A percentile compares a stretch with the other conserved stretches of the same genome.
These are phyloP conservation scores for Sphenopsis melanotis DNA, from an alignment of 2,797 vertebrate genomes.

Conservation along the genomic window DNA sequence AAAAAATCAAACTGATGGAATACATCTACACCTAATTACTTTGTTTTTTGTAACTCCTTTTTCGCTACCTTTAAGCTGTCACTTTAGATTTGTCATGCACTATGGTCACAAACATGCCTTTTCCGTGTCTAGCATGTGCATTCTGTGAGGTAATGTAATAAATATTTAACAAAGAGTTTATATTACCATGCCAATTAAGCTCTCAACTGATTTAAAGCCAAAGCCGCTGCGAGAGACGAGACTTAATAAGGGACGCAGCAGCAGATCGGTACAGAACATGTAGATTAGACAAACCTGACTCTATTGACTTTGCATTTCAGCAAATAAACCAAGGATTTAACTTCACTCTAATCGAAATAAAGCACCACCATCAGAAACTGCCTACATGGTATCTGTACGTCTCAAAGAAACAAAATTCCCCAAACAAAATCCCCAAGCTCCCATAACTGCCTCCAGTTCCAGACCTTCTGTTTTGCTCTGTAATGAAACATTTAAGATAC, in stretches of 20 bases:
- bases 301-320: background rate
- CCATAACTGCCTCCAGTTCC: background rate
- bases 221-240: background rate
- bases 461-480: background rate
- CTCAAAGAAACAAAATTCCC: background rate
- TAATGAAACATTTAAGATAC: background rate
- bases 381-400: fast-evolving
- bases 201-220: conserved; percentile 50
- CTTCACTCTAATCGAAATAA: background rate
- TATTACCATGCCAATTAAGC: conserved; percentile 48
- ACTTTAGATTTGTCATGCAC: background rate
- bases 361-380: background rate
- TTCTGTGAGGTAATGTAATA: conserved; percentile 25
- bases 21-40: background rate
- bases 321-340: background rate
- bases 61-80: conserved; percentile 19
- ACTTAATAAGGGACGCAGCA: background rate
- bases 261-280: background rate
- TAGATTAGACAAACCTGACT: background rate
- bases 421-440: background rate
- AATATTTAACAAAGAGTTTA: conserved; percentile 59
- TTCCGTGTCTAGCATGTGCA: background rate
- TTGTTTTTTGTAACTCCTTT: background rate
- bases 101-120: background rate
- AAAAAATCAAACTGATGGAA: background rate